These are phyloP conservation scores for Antennarius striatus DNA, from an alignment of 2,113 vertebrate genomes.

Conservation along the genomic window DNA sequence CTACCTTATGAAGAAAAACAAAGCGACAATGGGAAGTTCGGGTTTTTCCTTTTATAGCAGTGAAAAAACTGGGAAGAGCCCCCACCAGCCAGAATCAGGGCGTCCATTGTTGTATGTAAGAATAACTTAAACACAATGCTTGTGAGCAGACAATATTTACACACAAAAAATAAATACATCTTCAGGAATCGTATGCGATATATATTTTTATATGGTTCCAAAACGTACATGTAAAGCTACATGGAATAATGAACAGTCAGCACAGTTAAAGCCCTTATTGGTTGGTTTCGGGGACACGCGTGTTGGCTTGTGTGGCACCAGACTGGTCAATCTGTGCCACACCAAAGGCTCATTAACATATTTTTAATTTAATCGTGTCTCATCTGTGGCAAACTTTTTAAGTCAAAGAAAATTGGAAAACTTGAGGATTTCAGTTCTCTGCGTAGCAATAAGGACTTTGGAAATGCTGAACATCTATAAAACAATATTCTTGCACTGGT, in stretches of 20 bases:
- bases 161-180: slow-evolving; percentile 80
- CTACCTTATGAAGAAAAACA: slow-evolving; percentile 48
- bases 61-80: slow-evolving; percentile 27
- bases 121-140: slow-evolving; percentile 61
- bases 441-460: slow-evolving; percentile 64
- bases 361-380: not conserved
- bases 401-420: too few relatives aligned
- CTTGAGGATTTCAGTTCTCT: not conserved
- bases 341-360: not conserved
- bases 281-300: slow-evolving; percentile 1
- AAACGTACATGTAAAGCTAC: slow-evolving; percentile 75
- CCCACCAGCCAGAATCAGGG: slow-evolving; percentile 31
- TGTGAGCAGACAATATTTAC: slow-evolving; percentile 67
- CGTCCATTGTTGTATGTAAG: slow-evolving; percentile 22
- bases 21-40: slow-evolving; percentile 61
- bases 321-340: slow-evolving; percentile 67
- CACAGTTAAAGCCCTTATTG: slow-evolving; percentile 69
- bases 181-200: slow-evolving; percentile 77
- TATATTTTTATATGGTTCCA: slow-evolving; percentile 79
- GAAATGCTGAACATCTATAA: slow-evolving; percentile 57
- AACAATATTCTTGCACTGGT: slow-evolving; percentile 35
- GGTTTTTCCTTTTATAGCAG: slow-evolving; percentile 63
- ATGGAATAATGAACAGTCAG: slow-evolving; percentile 57
- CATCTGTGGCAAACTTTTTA: too few relatives aligned
- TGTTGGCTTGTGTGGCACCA: slow-evolving; percentile 33